phyloP scores from a whole-genome alignment of 2,888 invertebrate species.

The Latrodectus elegans region DNA sequence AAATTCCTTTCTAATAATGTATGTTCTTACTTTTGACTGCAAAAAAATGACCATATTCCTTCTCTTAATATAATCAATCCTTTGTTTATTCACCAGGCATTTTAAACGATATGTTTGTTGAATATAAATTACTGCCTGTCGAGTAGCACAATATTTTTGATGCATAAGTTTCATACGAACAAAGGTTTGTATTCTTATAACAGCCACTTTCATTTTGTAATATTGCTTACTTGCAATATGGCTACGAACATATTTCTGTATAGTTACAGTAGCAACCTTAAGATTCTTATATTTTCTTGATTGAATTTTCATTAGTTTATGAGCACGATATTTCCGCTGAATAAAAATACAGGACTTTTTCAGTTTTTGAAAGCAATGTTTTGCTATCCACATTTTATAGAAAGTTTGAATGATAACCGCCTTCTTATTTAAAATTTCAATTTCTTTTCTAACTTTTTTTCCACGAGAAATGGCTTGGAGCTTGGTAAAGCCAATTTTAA shows the following conservation, averaged over 20 bases:
- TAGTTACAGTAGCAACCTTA: too few relatives aligned
- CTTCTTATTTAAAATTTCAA: background rate
- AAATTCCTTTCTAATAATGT: background rate
- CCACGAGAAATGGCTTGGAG: slow-evolving; percentile 28
- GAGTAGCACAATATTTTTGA: background rate
- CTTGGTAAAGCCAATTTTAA: slow-evolving; percentile 4
- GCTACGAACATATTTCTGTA: background rate
- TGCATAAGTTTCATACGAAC: slow-evolving; percentile 6
- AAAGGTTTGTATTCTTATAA: slow-evolving; percentile 21
- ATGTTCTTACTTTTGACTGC: slow-evolving; percentile 21
- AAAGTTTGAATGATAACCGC: slow-evolving; percentile 20
- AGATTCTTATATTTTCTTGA: background rate
- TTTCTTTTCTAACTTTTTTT: slow-evolving; percentile 37
- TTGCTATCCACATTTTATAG: slow-evolving; percentile 7
- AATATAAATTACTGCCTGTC: slow-evolving; percentile 6
- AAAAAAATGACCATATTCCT: background rate
- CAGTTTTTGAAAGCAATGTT: background rate
- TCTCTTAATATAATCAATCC: background rate
- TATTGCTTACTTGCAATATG: background rate
- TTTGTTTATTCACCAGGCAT: background rate
- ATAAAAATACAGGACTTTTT: slow-evolving; percentile 12
- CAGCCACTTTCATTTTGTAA: slow-evolving; percentile 5
- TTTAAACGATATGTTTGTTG: slow-evolving; percentile 14
- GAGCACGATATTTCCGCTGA: slow-evolving; percentile 17
- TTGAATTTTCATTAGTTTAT: background rate